Base-by-base conservation (phyloP, 1,140 invertebrate genomes). In the Spodoptera frugiperda region DNA sequence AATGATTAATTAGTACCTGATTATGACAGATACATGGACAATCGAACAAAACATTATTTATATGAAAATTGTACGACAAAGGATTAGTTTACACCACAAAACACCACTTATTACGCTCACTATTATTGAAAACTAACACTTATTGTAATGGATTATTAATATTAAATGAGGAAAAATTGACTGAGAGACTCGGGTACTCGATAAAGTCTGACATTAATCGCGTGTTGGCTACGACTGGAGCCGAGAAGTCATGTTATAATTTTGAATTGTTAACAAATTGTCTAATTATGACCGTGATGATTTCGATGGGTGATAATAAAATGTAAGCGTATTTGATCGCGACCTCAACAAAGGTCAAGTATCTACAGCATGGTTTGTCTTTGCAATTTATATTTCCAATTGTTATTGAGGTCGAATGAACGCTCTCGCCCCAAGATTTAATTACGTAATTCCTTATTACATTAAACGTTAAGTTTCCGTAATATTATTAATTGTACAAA, bases 221-320 rank as follows among this genome's bases (percentile, higher is more conserved):
- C 71, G 55, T 17, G 44, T 15, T 11, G 17, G 9, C 55, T 30
- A 3, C 30, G 55, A 59, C 54, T 73, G 71, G 39, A 10, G 8
- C 49, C 17, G 17, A 14, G 11, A n/a, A 5, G 19, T 33, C 14
- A 73, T 54, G n/a, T 33, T 70, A 53, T 73, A 73, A 65, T 75
- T 75, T 54, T 53, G 72, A 81, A 79, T 80, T 79, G 67, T 83
- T 86, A 80, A 75, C 79, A 87, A 84, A 83, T 87, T 86, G 86
- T 84, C 83, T 88, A 90, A 90, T 90, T 87, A 86, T 76, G 71
- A 81, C 72, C 54, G 72, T 82, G 81, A 87, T 78, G 82, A 88
- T 86, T 84, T 87, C 84, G 85, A 88, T 87, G 84, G 72, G 76
- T 85, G 73, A 79, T 73, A 73, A 61, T 61, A 61, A 70, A 25